Conservation (phyloP, 2,113 vertebrate species). For the Podarcis cretensis region DNA sequence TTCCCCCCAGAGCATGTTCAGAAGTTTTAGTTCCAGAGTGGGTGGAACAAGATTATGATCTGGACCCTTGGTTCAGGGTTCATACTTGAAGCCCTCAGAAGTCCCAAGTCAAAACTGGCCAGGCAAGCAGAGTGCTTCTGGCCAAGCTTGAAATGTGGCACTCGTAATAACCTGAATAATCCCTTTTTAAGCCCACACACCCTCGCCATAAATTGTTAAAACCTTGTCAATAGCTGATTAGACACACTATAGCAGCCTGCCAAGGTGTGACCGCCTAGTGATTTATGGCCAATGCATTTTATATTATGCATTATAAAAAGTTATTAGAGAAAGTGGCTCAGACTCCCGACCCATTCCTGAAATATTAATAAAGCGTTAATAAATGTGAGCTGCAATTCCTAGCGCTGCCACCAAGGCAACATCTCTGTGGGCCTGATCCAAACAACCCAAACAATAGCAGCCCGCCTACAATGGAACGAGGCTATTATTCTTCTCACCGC, state of each 20-base stretch:
- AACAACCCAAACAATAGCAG: background rate
- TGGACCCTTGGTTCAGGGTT: background rate
- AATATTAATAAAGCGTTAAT: constrained; percentile 19
- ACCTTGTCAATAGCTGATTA: constrained; percentile 30
- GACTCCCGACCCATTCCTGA: background rate
- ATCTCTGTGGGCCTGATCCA: background rate
- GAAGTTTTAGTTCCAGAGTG: background rate
- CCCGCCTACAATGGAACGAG: too few relatives aligned
- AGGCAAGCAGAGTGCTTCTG: background rate
- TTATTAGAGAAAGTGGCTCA: constrained; percentile 34
- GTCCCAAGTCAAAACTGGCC: background rate
- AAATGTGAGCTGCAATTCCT: background rate
- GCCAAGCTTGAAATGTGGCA: background rate
- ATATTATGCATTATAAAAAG: constrained; percentile 16
- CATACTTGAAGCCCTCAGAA: background rate
- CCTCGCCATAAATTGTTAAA: constrained; percentile 15
- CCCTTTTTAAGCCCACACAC: background rate
- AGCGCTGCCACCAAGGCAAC: background rate
- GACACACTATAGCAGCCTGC: constrained; percentile 1
- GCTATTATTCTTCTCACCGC: background rate
- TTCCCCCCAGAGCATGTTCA: background rate
- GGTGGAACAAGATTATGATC: background rate
- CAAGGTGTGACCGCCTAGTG: background rate
- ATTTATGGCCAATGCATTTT: constrained; percentile 24
- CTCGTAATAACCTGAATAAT: background rate